Conservation (phyloP, 2,797 vertebrate genomes). For the Alectoris magna region DNA sequence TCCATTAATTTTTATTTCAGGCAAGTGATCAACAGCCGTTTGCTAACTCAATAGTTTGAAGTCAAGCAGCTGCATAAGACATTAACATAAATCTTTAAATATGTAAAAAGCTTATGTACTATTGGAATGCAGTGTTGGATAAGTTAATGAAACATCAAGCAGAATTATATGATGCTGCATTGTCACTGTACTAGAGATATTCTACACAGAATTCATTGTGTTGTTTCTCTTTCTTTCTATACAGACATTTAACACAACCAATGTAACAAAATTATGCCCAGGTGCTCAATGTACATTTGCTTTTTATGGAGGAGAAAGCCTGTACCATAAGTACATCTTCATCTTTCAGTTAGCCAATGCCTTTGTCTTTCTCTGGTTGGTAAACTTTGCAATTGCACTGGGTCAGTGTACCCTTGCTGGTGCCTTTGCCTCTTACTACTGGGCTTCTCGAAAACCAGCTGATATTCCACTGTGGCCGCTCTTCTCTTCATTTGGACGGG, state of each 20-base stretch:
- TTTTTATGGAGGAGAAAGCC: constrained; percentile 91
- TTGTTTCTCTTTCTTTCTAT: constrained; percentile 50
- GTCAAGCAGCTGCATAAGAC: neutral
- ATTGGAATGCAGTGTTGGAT: neutral
- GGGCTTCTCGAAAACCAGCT: constrained; percentile 91
- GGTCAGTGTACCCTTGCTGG: constrained; percentile 97
- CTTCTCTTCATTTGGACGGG: constrained; percentile 90
- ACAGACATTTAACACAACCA: constrained; percentile 89
- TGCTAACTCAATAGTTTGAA: neutral
- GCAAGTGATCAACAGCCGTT: neutral
- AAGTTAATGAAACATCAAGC: neutral
- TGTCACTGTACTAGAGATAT: neutral
- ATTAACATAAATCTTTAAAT: neutral
- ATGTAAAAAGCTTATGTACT: accelerated
- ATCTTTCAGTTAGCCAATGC: constrained; percentile 92
- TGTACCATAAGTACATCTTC: constrained; percentile 90
- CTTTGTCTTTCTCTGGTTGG: constrained; percentile 94
- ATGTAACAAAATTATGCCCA: constrained; percentile 86
- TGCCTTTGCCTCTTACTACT: constrained; percentile 96
- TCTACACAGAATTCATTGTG: neutral
- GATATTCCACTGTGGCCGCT: constrained; percentile 92
- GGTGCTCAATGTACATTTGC: constrained; percentile 92
- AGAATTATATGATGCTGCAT: neutral
- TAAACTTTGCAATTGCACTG: constrained; percentile 94
- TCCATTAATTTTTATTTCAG: neutral